Evolutionary conservation across 2,113 vertebrate species (phyloP).

Genomic region (Ammodytes dubius): DNA sequence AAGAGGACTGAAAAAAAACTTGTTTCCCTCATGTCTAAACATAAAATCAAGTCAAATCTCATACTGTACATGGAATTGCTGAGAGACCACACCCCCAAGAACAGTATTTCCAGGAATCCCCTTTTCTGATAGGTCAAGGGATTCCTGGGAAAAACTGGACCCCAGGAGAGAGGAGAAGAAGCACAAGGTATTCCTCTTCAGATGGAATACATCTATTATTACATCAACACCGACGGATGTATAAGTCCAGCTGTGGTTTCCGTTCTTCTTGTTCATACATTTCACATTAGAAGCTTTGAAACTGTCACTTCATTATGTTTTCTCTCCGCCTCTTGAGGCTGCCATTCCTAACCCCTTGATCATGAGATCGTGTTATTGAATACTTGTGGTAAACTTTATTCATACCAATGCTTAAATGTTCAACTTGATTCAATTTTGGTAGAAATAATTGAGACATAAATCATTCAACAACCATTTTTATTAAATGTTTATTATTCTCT

Average conservation of each 20-base stretch:
- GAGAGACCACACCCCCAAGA: slow-evolving; percentile 95
- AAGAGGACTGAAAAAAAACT: not conserved
- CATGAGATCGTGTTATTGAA: not conserved
- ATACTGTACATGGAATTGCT: slow-evolving; percentile 34
- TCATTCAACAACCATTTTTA: not conserved
- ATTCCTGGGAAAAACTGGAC: slow-evolving; percentile 99
- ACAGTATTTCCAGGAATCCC: slow-evolving; percentile 99
- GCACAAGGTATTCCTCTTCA: not conserved
- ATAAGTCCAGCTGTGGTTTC: too few relatives aligned
- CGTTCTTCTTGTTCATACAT: not conserved
- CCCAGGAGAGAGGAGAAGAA: slow-evolving; percentile 90
- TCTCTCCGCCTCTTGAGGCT: not conserved
- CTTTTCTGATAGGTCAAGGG: slow-evolving; percentile 91
- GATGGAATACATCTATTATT: not conserved
- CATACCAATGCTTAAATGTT: not conserved
- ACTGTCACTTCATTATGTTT: not conserved
- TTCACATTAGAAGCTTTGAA: not conserved
- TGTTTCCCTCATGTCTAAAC: not conserved
- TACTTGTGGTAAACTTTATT: not conserved
- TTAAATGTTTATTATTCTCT: not conserved
- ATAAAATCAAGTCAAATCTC: not conserved
- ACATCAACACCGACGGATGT: too few relatives aligned
- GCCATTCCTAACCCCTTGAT: not conserved
- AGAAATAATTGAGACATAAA: not conserved
- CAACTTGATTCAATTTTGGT: not conserved